Evolutionary conservation across 2,797 vertebrate genomes (phyloP), one percentile per base, ranked within the genome.

Genomic region (Sebastes melanostomus): DNA sequence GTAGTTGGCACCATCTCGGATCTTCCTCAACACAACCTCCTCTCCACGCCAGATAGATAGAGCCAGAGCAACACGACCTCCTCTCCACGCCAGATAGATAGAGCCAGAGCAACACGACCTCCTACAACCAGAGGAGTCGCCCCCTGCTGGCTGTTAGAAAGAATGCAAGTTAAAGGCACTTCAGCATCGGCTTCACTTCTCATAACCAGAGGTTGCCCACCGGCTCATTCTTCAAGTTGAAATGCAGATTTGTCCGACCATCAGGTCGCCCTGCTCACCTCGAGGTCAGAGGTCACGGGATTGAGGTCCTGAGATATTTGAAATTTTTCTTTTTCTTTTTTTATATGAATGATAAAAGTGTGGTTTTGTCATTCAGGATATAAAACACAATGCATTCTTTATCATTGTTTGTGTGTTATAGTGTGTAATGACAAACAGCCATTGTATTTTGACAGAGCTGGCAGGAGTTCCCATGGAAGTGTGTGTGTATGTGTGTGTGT

Each of bases 381-480:
- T 18, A 61, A 59, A 69, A 66, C 27, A 75, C 68, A 80, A 72
- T 63, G 59, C 69, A 69, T 77, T 78, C 52, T 36, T 76, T 55
- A 62, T 65, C 46, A 71, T 16, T 55, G 74, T 74, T 36, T 56
- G 72, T 84, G 62, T 79, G 22, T 68, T 62, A 56, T 24, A 30
- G 36, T 72, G 78, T 73, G 36, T 54, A 59, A 34, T 66, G 72
- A 87, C 79, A 80, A 78, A 75, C 55, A 34, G 66, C 66, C 63
- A 52, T 87, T 86, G 80, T 85, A 16, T 68, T 88, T 66, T 72
- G 18, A 54, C 36, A 46, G 78, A 42, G 56, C 42, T 78, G 68
- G 58, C 59, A 80, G 46, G 69, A 36, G 84, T 89, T 92, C 86
- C 84, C 83, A 90, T 88, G 75, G 84, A 77, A 38, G 59, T 87